Evolutionary conservation across 2,888 invertebrate species (phyloP), one percentile per base, ranked within the genome.

Genomic region (Trilocha varians): DNA sequence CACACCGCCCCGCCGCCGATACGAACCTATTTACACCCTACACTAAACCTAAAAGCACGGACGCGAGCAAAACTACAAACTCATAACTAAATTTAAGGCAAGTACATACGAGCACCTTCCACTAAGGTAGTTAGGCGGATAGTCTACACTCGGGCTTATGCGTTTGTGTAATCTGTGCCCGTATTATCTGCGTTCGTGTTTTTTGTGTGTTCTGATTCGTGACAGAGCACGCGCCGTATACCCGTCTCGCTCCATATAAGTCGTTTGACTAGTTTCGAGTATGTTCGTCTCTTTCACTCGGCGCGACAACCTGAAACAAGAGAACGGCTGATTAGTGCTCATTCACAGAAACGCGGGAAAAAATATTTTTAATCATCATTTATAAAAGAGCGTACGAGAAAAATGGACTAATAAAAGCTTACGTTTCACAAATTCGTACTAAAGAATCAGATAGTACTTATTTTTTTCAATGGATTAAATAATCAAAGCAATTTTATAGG

Each of bases 211-310:
- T 66, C 59, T 70, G 50, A 57, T 65, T 52, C 76, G 79, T 70
- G 82, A 64, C 77, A 72, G 56, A 67, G 68, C 73, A 65, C 80
- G 78, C 70, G 73, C 60, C 49, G 55, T 75, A 60, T 68, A 63
- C 72, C 75, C 70, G 75, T 76, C 77, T 64, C 72, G 79, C 83
- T 83, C 82, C 83, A 83, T 83, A 82, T 83, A 83, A 80, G 70
- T 73, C 70, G 71, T 67, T 78, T 72, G 66, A 51, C 47, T 56
- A 59, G 65, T 60, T 55, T 61, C 55, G 52, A 61, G 64, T 57
- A 65, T 48, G 62, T 60, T 57, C 51, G 62, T 72, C 75, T 66
- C 70, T 67, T 49, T 76, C 68, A 65, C 65, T 56, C 70, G 63
- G 61, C 62, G 60, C 65, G 59, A 67, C 59, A 70, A 74, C 65